These are phyloP conservation scores for Phortica magna DNA, from an alignment of 2,888 invertebrate species.

Conservation along the genomic window DNA sequence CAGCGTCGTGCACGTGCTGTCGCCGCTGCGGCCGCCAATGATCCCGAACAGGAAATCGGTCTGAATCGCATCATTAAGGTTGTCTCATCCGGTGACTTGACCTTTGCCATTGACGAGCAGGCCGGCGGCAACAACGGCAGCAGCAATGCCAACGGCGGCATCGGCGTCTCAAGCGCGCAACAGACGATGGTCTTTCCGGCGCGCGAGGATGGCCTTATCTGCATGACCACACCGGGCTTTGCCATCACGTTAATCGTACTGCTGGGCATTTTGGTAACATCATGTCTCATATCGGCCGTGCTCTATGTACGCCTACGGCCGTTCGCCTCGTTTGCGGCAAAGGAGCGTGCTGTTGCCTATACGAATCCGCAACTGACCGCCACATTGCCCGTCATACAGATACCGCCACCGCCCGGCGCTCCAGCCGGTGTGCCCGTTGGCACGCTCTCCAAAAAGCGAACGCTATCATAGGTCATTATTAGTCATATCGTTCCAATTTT, in stretches of 20 bases:
- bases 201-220: conserved; percentile 85
- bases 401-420: conserved; percentile 61
- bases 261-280: conserved; percentile 88
- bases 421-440: conserved; percentile 53
- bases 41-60: conserved; percentile 90
- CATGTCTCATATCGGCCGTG: conserved; percentile 91
- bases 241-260: conserved; percentile 91
- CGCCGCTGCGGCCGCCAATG: conserved; percentile 77
- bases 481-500: not conserved
- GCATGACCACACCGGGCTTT: conserved; percentile 97
- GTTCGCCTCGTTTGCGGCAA: conserved; percentile 79
- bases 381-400: conserved; percentile 72
- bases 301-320: conserved; percentile 89
- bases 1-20: conserved; percentile 82
- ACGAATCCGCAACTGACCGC: conserved; percentile 75
- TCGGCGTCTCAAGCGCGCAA: conserved; percentile 77
- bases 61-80: conserved; percentile 93
- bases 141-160: conserved; percentile 74
- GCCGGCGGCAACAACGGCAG: conserved; percentile 80
- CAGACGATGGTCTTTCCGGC: conserved; percentile 87
- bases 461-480: conserved; percentile 55
- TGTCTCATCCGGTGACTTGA: conserved; percentile 93
- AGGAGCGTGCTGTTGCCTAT: conserved; percentile 76
- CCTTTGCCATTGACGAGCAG: conserved; percentile 88
- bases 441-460: conserved; percentile 74